Base-by-base conservation (phyloP, 2,113 vertebrate species). In the Psittacula cyanocephala region DNA sequence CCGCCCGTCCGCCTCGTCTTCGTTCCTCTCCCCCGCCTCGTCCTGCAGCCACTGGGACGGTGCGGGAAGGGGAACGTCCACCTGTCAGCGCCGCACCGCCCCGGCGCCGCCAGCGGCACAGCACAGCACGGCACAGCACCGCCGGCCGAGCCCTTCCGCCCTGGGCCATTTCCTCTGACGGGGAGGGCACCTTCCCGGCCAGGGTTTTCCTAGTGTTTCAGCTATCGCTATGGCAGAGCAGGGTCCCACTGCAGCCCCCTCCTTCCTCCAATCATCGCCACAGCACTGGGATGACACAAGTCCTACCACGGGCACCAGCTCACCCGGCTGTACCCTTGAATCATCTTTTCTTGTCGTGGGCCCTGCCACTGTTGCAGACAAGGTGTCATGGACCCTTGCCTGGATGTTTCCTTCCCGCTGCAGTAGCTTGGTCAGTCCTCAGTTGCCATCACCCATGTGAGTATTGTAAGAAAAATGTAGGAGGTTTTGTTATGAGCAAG, bases 171-270 rank as follows among this genome's bases (percentile, higher is more conserved):
- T 59, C 33, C 33, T 59, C 55, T 14, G 33, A 23, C 55, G 9
- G 20, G 57, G 8, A 59, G 33, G 13, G 13, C 57, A n/a, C 33
- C 20, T 59, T 59, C 20, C 13, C 20, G 13, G 57, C 25, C 35
- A 33, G n/a, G 35, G 14, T 55, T 37, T 46, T 17, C 17, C 16
- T 31, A 37, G 9, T 74, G 64, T 29, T 52, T 35, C 7, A 53
- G 46, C 46, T 37, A n/a, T 28, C 0, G 4, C 50, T 29, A 15
- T 11, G 1, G 0, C 0, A 1, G 23, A 25, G 23, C 31, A 23
- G 31, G 24, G 7, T 33, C 17, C 35, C 20, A 3, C 8, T 6
- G 41, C 13, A 62, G 29, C 8, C 7, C 50, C 23, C 5, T 65
- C 31, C 6, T 70, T 46, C 22, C 25, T 11, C 33, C 35, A 68